Evolutionary conservation across 2,888 invertebrate genomes (phyloP), one percentile per base, ranked within the genome.

Genomic region (Drosophila trichaetosa): DNA sequence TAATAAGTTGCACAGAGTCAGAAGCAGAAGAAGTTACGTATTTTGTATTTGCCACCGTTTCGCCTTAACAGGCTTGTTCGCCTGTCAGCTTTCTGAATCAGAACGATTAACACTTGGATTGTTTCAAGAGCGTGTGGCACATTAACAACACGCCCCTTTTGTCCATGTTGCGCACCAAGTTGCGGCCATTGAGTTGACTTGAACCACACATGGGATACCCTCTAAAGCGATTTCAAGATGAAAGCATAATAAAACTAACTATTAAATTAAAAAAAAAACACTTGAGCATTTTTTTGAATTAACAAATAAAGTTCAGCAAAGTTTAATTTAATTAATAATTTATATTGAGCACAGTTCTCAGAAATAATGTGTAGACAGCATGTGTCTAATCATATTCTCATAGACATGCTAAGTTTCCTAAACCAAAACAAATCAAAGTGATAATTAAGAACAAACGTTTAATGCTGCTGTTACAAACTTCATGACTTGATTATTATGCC

Each of bases 51-150:
- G 21, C 4, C 24, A 21, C 48, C 67, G 33, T 34, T 66, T 65
- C 54, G 57, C 21, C 56, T 67, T 54, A 69, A 29, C 78, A 57
- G 42, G 62, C 73, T 73, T 88, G 89, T 86, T 69, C 48, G 75
- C 56, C 76, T 83, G 81, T 80, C 87, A 86, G 72, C 72, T 77
- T 83, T 31, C 61, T 36, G 52, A 86, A 76, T 87, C 76, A 65
- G 67, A 80, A 73, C 89, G 87, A 87, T 87, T 87, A 87, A 69
- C 86, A 83, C 86, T 84, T 69, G 82, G 61, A 81, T 78, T 84
- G 80, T 62, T 75, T 69, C 67, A 63, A 52, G 59, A 71, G 72
- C 77, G 63, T 76, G 71, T 80, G 70, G 56, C 52, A 57, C 77
- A 80, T 77, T 79, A 75, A 57, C 56, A 76, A 11, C 27, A 60